Base-by-base conservation (phyloP, 2,113 vertebrate species). In the Elaphurus davidianus region DNA sequence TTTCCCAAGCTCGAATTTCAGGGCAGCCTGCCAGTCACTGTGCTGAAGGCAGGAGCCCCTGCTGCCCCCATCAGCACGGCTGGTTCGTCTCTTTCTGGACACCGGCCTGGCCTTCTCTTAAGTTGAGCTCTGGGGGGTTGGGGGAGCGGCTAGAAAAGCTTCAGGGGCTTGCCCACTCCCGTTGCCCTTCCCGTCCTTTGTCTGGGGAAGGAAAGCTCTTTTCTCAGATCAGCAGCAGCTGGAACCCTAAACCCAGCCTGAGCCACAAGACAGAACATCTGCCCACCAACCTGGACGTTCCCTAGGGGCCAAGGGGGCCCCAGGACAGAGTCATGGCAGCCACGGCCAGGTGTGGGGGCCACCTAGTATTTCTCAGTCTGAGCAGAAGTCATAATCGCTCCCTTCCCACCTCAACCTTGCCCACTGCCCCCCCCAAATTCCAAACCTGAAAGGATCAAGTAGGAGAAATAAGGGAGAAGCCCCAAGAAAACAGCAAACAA, bases 91-190 rank as follows among this genome's bases (percentile, higher is more conserved):
- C 50, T 57, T 90, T 54, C 45, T 25, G 59, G 27, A 43, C 78
- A 11, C 36, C 9, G 1, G 62, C 87, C 74, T 45, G 33, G 52
- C 40, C 64, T 83, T 59, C 40, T 85, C 81, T 21, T 71, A 1
- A 6, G 62, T 85, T 83, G 7, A 17, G 64, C 98, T 96, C 98
- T 87, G 97, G 3, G 57, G 94, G 86, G 54, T 21, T 82, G 50
- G 45, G 94, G 62, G 36, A 54, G 62, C 7, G 85, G 74, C 50
- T 92, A 27, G 81, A 92, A 81, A 87, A 86, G 82, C 54, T 59
- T 57, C 13, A n/a, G 55, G 45, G 92, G 81, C 52, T 36, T 50
- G 28, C 90, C 7, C 36, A 28, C 28, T 47, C 30, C n/a, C 14
- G 5, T 86, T 90, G 85, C 85, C 91, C 86, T 95, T 91, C 25